These are phyloP conservation scores for Argyrosomus regius DNA, from an alignment of 2,797 vertebrate species.

Conservation along the genomic window DNA sequence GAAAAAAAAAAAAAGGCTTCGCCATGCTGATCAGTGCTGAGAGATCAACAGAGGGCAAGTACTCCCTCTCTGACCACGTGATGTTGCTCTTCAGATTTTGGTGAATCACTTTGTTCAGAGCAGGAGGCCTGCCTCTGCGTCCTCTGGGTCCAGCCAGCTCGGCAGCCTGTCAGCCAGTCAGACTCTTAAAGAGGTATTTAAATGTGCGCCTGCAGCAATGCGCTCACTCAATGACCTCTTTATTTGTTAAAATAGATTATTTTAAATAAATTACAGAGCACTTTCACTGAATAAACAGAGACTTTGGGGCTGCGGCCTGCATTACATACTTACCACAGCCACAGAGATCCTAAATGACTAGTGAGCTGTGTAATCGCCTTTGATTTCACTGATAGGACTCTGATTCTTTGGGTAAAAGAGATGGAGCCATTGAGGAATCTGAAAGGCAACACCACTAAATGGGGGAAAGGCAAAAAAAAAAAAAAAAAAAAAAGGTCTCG, in stretches of 20 bases:
- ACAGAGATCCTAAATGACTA: constrained; percentile 96
- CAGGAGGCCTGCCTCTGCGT: constrained; percentile 78
- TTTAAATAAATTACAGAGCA: constrained; percentile 99
- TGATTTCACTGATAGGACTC: constrained; percentile 93
- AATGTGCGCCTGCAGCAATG: constrained; percentile 92
- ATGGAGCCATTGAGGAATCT: constrained; percentile 86
- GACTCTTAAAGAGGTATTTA: constrained; percentile 92
- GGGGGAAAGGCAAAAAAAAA: constrained; percentile 68
- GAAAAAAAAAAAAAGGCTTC: constrained; percentile 27
- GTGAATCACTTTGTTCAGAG: constrained; percentile 88
- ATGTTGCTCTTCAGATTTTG: constrained; percentile 78
- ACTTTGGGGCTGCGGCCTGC: constrained; percentile 93
- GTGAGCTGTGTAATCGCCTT: constrained; percentile 91
- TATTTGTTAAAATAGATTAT: constrained; percentile 99
- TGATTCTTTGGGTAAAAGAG: constrained; percentile 87
- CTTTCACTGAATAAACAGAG: constrained; percentile 99
- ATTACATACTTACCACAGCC: constrained; percentile 93
- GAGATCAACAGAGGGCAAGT: constrained; percentile 71
- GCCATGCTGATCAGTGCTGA: constrained; percentile 50
- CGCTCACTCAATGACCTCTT: constrained; percentile 96
- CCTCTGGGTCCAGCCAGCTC: constrained; percentile 77
- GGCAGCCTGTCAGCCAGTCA: constrained; percentile 86
- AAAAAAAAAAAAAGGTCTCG: constrained; percentile 83
- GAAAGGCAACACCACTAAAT: constrained; percentile 87
- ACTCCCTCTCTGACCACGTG: constrained; percentile 65